phyloP scores from a whole-genome alignment of 2,797 vertebrate genomes.

The Oceanodroma leucorhoa region DNA sequence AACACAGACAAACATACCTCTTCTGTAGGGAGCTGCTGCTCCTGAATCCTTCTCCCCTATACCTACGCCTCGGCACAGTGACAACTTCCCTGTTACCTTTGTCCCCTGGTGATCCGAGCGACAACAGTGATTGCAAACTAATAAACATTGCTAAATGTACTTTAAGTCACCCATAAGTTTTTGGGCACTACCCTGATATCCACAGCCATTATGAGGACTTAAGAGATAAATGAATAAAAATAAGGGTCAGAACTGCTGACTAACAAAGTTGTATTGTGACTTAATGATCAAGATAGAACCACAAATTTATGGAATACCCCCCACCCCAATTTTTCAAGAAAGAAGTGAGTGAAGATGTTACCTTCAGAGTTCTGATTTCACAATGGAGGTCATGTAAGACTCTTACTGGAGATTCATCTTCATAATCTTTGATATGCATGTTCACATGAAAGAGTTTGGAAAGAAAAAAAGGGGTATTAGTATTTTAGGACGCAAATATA shows the following conservation, averaged over 20 bases:
- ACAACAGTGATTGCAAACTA: background rate
- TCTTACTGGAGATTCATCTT: conserved; percentile 71
- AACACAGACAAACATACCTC: background rate
- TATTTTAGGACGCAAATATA: background rate
- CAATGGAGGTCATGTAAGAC: conserved; percentile 80
- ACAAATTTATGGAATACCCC: background rate
- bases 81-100: background rate
- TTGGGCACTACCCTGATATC: background rate
- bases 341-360: conserved; percentile 7
- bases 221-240: background rate
- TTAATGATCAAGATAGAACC: background rate
- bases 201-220: background rate
- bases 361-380: conserved; percentile 84
- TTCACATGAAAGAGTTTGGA: background rate
- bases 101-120: background rate
- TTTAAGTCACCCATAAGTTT: background rate
- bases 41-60: background rate
- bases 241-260: background rate
- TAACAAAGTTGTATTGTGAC: background rate
- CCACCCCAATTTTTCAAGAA: background rate
- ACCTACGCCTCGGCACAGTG: background rate
- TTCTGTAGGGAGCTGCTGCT: background rate
- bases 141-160: background rate
- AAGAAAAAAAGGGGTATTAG: background rate
- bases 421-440: conserved; percentile 66